Conservation (phyloP, 1,140 invertebrate species). For the Drosophila paulistorum region DNA sequence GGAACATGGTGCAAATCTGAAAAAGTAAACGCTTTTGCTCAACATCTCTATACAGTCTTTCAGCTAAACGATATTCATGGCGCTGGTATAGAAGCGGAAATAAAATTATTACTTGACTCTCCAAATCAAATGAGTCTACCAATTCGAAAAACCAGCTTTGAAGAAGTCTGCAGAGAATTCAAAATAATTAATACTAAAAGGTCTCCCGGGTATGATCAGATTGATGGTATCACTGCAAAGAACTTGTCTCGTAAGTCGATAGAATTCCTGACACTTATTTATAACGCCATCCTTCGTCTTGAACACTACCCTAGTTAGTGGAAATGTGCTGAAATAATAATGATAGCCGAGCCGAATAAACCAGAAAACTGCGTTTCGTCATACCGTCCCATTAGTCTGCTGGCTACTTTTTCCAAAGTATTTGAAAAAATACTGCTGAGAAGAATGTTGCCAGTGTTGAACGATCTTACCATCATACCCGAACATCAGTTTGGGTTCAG, state of each 20-base stretch:
- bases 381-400: not conserved
- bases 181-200: not conserved
- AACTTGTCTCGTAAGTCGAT: not conserved
- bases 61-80: not conserved
- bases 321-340: constrained; percentile 7
- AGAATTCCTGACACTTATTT: not conserved
- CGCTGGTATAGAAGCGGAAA: not conserved
- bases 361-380: not conserved
- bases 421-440: constrained; percentile 2
- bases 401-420: not conserved
- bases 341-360: not conserved
- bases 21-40: constrained; percentile 1
- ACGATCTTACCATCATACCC: not conserved
- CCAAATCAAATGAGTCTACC: too few relatives aligned
- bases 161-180: too few relatives aligned
- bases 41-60: not conserved
- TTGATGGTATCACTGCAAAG: not conserved
- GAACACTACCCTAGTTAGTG: not conserved
- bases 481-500: constrained; percentile 2
- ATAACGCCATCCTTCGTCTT: not conserved
- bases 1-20: too few relatives aligned
- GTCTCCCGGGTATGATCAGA: not conserved
- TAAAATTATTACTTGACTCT: too few relatives aligned
- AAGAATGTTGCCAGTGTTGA: not conserved
- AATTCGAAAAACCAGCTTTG: too few relatives aligned